Conservation (phyloP, 2,888 invertebrate genomes). For the Selenia dentaria region DNA sequence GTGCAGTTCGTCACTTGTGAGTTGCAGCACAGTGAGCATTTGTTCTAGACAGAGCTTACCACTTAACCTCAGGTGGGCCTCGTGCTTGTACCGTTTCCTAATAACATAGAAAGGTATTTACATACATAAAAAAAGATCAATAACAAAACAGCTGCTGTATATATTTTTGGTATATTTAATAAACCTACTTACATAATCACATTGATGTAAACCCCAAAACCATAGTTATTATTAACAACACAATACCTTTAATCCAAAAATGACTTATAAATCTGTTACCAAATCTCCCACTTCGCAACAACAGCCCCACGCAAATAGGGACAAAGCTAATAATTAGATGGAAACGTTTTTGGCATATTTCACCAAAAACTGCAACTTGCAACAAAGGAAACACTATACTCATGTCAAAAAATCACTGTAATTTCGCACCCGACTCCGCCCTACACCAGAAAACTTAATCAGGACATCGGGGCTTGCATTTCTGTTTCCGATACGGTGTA, state of each 20-base stretch:
- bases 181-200: too few relatives aligned
- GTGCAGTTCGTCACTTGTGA: too few relatives aligned
- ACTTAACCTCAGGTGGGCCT: too few relatives aligned
- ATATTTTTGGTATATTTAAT: too few relatives aligned
- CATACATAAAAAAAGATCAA: too few relatives aligned
- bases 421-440: slow-evolving; percentile 71
- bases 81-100: too few relatives aligned
- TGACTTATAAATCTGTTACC: slow-evolving; percentile 57
- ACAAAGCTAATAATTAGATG: slow-evolving; percentile 79
- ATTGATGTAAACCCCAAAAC: slow-evolving; percentile 31
- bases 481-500: slow-evolving; percentile 83
- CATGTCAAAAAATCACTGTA: slow-evolving; percentile 79
- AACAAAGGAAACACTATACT: slow-evolving; percentile 70
- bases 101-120: too few relatives aligned
- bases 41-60: too few relatives aligned
- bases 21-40: too few relatives aligned
- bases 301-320: slow-evolving; percentile 45
- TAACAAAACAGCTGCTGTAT: too few relatives aligned
- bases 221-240: slow-evolving; percentile 40
- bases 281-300: slow-evolving; percentile 53
- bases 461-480: slow-evolving; percentile 73
- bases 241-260: slow-evolving; percentile 55
- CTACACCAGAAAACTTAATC: slow-evolving; percentile 75
- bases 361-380: slow-evolving; percentile 61
- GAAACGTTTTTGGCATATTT: slow-evolving; percentile 71